Evolutionary conservation across 2,113 vertebrate genomes (phyloP), one percentile per base, ranked within the genome.

Genomic region (Brachypodius melanocephalos): DNA sequence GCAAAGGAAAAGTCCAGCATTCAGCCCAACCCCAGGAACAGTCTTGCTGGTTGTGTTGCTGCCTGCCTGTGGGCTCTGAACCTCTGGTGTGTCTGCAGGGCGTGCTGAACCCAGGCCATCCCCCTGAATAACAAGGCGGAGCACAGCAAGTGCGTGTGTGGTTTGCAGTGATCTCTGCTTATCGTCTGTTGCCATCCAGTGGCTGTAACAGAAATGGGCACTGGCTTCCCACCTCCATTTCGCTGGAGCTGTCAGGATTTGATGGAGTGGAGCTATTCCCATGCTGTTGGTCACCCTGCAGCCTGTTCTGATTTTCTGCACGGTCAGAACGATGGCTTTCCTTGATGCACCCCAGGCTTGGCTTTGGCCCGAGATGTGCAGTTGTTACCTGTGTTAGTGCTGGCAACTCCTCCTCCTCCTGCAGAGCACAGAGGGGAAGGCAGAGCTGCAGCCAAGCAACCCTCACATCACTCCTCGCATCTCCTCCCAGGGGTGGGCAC

Each of bases 121-220:
- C 8, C 40, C 62, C 24, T 17, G 73, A 79, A 45, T 6, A 38
- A 13, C 58, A 31, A 46, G 55, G 52, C 59, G 94, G 74, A 38
- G 66, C 52, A 3, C 66, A 36, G 75, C 58, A 59, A 92, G 25
- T 1, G n/a, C 49, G 1, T 4, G 20, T 62, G 46, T 29, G 40
- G 8, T 20, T 89, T 90, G 85, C 6, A 40, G 69, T 0, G 26
- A 29, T 80, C 8, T 95, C 55, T 88, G 85, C 95, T 92, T 78
- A 94, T 82, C 8, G 31, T 97, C 92, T 97, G 34, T 98, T 98
- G 98, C 98, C 98, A 98, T 98, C 98, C 98, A 97, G 97, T 96
- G 97, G 97, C 91, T 95, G 17, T 42, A 91, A 91, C 81, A 90
- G 88, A 97, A 97, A 97, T 12, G 84, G 80, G 84, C 88, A 94